Evolutionary conservation across 1,140 invertebrate species (phyloP), one percentile per base, ranked within the genome.

Genomic region (Drosophila micromelanica): DNA sequence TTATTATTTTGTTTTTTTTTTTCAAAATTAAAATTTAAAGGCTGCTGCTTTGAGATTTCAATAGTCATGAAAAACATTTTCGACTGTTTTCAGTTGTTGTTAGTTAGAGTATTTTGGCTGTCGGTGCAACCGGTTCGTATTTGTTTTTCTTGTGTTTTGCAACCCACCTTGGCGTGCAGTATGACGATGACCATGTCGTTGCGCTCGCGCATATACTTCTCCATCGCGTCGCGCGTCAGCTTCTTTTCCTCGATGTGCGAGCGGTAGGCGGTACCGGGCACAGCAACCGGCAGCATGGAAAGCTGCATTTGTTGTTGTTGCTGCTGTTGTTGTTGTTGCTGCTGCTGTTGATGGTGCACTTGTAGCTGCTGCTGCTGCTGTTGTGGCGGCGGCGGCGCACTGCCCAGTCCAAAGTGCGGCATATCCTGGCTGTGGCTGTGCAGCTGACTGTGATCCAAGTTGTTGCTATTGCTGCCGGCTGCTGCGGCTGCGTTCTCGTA

Each of bases 151-250:
- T 54, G 1, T 11, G 37, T 12, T 38, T 1, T 17, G 3, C 15
- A 54, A 69, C 86, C 54, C 65, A 92, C 91, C 94, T 99, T 99
- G 5, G 99, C 99, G 93, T 99, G 99, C 51, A 99, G 94, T 64
- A 99, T 99, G 4, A 99, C 97, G 17, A 99, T 96, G 3, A 98
- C 96, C 96, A 99, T 98, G 92, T 99, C 98, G 74, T 97, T 97
- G 78, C 97, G 94, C 80, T 99, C 98, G 30, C 97, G 94, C 56
- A 99, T 94, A 92, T 99, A 99, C 43, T 97, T 95, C 91, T 98
- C 97, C 98, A 99, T 99, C 11, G 98, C 97, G 80, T 99, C 98
- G 45, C 98, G 94, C 9, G 96, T 98, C 35, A 98, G 93, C 62
- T 97, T 94, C 77, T 97, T 96, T 75, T 97, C 97, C 89, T 97